Percentiles rank a stretch among this genome's conserved stretches.
Evolutionary conservation across 2,113 vertebrate genomes (phyloP).

Genomic region (Clarias batrachus): DNA sequence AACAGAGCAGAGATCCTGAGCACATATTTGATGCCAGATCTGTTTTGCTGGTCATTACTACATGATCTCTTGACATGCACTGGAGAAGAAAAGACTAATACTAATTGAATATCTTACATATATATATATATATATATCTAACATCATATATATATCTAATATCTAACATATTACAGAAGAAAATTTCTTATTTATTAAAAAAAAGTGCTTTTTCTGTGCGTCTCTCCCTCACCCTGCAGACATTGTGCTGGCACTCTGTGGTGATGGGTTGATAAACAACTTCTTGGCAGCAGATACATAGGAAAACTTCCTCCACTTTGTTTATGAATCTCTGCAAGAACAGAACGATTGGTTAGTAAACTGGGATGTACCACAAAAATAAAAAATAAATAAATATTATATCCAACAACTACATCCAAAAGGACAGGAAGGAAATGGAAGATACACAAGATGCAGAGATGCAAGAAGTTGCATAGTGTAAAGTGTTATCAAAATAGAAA

Average conservation of each 20-base stretch:
- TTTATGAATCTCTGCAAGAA: slow-evolving; percentile 84
- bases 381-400: too few relatives aligned
- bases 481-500: background rate
- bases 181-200: background rate
- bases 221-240: slow-evolving; percentile 84
- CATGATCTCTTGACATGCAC: background rate
- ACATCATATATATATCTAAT: too few relatives aligned
- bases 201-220: background rate
- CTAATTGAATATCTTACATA: too few relatives aligned
- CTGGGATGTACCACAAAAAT: background rate
- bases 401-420: background rate
- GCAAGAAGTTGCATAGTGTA: background rate
- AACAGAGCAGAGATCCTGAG: background rate
- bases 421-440: background rate
- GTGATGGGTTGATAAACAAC: slow-evolving; percentile 90
- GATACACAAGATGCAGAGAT: background rate
- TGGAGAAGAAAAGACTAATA: background rate
- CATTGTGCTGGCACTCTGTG: slow-evolving; percentile 93
- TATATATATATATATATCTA: too few relatives aligned
- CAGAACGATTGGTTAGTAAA: background rate
- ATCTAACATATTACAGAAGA: background rate
- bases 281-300: slow-evolving; percentile 97
- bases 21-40: background rate
- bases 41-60: background rate
- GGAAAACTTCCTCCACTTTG: slow-evolving; percentile 90